Evolutionary conservation across 2,888 invertebrate genomes (phyloP), one percentile per base, ranked within the genome.

Genomic region (Drosophila multiciliata): DNA sequence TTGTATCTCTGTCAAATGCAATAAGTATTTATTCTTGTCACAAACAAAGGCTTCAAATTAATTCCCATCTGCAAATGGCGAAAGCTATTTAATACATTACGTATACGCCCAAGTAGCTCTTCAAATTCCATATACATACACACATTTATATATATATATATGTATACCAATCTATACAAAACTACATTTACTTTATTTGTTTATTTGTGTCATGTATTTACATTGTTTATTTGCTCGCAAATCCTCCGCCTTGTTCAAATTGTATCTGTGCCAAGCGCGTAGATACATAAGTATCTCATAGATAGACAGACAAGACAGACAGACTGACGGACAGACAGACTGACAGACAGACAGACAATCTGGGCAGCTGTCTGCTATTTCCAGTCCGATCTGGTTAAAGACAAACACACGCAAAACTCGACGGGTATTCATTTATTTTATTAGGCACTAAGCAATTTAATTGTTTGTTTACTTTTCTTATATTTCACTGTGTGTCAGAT

Each of bases 401-500:
- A 54, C 50, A 80, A 75, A 70, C 82, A 73, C 73, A 73, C 71
- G 33, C 52, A 33, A 33, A 77, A 55, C 77, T 62, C 66, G 75
- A 78, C 78, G 71, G 74, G 75, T 75, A 86, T 81, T 85, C 78
- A 87, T 87, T 80, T 87, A 82, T 87, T 87, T 87, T 89, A 87
- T 87, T 84, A 87, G 87, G 87, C 85, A 76, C 83, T 78, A 82
- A 89, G 80, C 78, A 85, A 87, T 87, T 89, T 87, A 87, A 87
- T 87, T 87, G 89, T 87, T 87, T 87, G 87, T 89, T 87, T 87
- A 89, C 87, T 78, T 85, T 85, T 73, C 81, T 76, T 79, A 83
- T 87, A 79, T 87, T 74, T 78, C 78, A 82, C 76, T 87, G 81
- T 84, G 80, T 89, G 89, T 89, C 87, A 83, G 87, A 87, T 87